These are phyloP conservation scores for Pycnomerus fuliginosus DNA, from an alignment of 2,888 invertebrate species.

Conservation along the genomic window DNA sequence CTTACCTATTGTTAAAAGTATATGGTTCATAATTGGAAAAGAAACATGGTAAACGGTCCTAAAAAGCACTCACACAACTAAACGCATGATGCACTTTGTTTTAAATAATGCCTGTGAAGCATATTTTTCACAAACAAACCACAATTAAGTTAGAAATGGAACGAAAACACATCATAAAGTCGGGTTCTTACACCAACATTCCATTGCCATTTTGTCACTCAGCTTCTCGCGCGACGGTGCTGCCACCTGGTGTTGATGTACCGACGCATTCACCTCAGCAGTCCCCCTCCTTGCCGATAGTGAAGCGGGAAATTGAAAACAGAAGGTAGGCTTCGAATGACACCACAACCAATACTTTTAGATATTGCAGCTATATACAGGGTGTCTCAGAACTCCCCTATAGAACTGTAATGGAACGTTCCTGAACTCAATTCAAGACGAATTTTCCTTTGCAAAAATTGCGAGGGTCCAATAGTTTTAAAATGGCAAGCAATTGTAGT, in stretches of 20 bases:
- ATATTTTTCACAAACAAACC: constrained; percentile 41
- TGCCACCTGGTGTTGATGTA: constrained; percentile 32
- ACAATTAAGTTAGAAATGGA: constrained; percentile 38
- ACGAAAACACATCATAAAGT: constrained; percentile 50
- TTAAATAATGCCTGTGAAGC: constrained; percentile 39
- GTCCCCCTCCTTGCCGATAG: too few relatives aligned
- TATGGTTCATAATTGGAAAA: constrained; percentile 50
- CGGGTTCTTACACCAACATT: constrained; percentile 50
- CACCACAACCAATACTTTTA: neutral
- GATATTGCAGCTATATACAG: too few relatives aligned
- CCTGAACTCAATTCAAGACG: neutral
- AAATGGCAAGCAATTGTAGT: too few relatives aligned
- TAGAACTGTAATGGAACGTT: neutral
- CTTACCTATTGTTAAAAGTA: constrained; percentile 54
- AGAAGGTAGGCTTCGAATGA: neutral
- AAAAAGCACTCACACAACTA: constrained; percentile 39
- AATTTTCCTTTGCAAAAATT: too few relatives aligned
- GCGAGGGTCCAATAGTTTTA: too few relatives aligned
- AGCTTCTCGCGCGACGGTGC: constrained; percentile 35
- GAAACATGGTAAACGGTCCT: constrained; percentile 40
- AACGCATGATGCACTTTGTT: constrained; percentile 34
- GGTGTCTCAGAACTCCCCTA: too few relatives aligned
- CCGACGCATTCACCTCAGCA: constrained; percentile 1
- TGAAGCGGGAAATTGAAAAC: constrained; percentile 6
- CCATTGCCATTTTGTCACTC: constrained; percentile 56